Base-by-base conservation (phyloP, 2,113 vertebrate species). In the Dunckerocampus dactyliophorus region DNA sequence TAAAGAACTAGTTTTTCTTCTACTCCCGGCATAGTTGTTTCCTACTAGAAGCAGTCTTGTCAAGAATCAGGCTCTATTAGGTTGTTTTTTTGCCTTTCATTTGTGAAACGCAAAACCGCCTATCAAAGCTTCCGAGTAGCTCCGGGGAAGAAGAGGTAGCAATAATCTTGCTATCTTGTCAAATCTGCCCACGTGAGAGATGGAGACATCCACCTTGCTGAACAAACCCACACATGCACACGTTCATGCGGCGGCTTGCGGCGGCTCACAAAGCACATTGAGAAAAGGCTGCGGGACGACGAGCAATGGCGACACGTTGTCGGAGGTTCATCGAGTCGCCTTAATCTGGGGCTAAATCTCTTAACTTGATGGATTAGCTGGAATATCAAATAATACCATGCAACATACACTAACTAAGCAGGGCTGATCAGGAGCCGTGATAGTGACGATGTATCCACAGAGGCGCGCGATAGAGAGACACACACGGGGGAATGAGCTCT, bases 331-430 rank as follows among this genome's bases (percentile, higher is more conserved):
- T 70, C 77, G 83, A 84, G 86, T 85, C 58, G 72, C 54, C 39
- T 67, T 86, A 87, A 90, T 92, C 88, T 87, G 46, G 12, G 66
- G 37, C 80, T 76, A 83, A 89, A 88, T 90, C 84, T 80, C 78
- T 90, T 83, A 75, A 86, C 82, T 89, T 87, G 82, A 88, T 62
- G 81, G 85, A 91, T 90, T 90, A 89, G 82, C 74, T 73, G 65
- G 82, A 86, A 88, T 88, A 86, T 90, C 83, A 90, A 90, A 89
- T 84, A 81, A 82, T 69, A 85, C 79, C 88, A 88, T 81, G 77
- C 69, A 82, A 80, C 79, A 85, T 42, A 56, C 54, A 56, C 19
- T 86, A 80, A 85, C 81, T 77, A 82, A 88, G 87, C 72, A 88
- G 68, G 65, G 69, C 76, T 79, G 83, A 90, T 85, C 69, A 64